Percentiles rank a stretch among this genome's conserved stretches.
phyloP scores from a whole-genome alignment of 35 echinoderm and acorn worm species.

The Ptychodera flava region DNA sequence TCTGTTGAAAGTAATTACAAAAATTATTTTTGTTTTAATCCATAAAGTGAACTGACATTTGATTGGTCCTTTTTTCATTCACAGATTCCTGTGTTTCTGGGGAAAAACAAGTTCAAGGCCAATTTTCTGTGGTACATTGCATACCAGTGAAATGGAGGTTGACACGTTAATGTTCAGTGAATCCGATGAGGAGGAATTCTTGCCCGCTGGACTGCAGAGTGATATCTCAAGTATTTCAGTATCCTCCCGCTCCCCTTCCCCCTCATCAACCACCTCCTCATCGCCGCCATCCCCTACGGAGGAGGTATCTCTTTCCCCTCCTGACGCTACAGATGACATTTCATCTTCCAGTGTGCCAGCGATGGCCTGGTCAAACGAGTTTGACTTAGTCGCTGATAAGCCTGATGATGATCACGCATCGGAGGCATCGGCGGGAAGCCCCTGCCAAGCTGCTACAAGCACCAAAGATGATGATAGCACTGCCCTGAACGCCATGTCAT shows the following conservation, averaged over 20 bases:
- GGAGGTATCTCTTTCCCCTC: neutral
- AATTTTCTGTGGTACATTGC: no score
- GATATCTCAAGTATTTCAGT: neutral
- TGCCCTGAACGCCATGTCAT: neutral
- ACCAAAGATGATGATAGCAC: neutral
- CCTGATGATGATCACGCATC: neutral
- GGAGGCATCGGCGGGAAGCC: neutral
- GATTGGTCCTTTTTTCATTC: no score
- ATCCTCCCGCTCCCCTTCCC: neutral
- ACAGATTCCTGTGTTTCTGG: no score
- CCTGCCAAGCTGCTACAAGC: neutral
- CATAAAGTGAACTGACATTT: no score
- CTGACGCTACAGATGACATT: neutral
- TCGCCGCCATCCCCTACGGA: no score
- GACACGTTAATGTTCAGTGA: neutral
- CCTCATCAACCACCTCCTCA: neutral
- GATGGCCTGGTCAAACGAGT: neutral
- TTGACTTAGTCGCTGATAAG: neutral
- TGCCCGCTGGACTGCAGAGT: constrained; percentile 2
- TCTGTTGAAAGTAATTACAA: no score
- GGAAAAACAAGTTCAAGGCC: no score
- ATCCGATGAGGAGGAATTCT: neutral
- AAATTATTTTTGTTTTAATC: no score
- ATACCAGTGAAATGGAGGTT: no score
- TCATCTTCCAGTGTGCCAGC: neutral